These are phyloP conservation scores for Potamarius usumacintae DNA, from an alignment of 2,113 vertebrate genomes.

Conservation along the genomic window DNA sequence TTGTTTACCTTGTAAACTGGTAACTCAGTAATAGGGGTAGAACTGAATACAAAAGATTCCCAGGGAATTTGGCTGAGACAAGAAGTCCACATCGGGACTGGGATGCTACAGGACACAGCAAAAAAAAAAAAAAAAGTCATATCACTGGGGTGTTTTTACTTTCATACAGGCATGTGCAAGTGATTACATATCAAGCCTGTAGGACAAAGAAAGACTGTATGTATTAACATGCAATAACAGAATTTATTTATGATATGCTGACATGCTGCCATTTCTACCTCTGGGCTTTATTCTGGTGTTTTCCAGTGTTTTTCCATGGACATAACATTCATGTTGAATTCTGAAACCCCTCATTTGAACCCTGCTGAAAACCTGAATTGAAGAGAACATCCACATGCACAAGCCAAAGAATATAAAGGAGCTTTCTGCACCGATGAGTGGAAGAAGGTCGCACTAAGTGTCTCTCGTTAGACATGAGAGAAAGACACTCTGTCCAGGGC, in stretches of 20 bases:
- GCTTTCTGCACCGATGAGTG: neutral
- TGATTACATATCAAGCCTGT: neutral
- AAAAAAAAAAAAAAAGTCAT: neutral
- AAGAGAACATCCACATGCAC: neutral
- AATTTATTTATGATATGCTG: conserved; percentile 7
- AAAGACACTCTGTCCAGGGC: neutral
- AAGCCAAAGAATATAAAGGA: neutral
- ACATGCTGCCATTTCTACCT: neutral
- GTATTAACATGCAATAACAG: no score
- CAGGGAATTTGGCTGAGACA: neutral
- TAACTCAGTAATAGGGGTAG: no score
- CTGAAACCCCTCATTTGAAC: neutral
- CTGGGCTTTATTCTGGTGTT: neutral
- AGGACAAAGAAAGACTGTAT: neutral
- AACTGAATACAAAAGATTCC: neutral
- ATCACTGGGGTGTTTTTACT: neutral
- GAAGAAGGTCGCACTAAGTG: neutral
- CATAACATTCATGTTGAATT: neutral
- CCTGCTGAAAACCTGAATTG: neutral
- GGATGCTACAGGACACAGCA: neutral
- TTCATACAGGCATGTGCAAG: neutral
- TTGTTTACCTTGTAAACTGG: neutral
- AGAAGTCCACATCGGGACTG: neutral
- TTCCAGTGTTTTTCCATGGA: neutral
- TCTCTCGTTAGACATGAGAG: neutral